A percentile compares a stretch with the other conserved stretches of the same genome.
Evolutionary conservation across 2,797 vertebrate genomes (phyloP).

Genomic region (Saxicola maurus): DNA sequence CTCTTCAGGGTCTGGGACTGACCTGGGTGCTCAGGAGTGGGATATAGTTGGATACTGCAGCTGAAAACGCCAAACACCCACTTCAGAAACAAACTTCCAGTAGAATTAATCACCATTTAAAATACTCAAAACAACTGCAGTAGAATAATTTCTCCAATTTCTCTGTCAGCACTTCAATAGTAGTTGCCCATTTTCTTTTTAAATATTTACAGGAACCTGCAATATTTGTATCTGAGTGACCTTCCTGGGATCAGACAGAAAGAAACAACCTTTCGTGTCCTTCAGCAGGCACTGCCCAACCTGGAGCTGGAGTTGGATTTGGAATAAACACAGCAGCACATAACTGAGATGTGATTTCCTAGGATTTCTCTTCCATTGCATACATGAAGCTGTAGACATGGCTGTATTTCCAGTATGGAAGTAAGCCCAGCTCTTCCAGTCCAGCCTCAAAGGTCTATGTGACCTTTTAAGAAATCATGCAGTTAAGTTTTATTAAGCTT

Average conservation of each 20-base stretch:
- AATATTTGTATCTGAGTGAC: conserved; percentile 87
- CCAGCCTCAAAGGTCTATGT: no score
- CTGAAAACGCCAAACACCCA: not conserved
- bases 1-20: not conserved
- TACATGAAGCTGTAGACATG: not conserved
- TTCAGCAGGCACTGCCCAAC: conserved; percentile 81
- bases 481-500: not conserved
- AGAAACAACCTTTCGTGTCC: conserved; percentile 69
- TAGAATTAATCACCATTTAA: not conserved
- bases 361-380: not conserved
- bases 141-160: not conserved
- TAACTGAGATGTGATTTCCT: not conserved
- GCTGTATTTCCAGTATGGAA: not conserved
- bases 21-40: fast-evolving
- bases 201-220: conserved; percentile 81
- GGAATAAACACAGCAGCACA: conserved; percentile 53
- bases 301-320: conserved; percentile 83
- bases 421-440: not conserved
- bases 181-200: not conserved
- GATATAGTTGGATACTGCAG: not conserved
- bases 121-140: not conserved
- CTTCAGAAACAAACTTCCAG: not conserved
- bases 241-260: conserved; percentile 86
- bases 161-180: not conserved
- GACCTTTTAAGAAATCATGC: not conserved